Conservation (phyloP, 2,113 vertebrate genomes). For the Tragulus kanchil region DNA sequence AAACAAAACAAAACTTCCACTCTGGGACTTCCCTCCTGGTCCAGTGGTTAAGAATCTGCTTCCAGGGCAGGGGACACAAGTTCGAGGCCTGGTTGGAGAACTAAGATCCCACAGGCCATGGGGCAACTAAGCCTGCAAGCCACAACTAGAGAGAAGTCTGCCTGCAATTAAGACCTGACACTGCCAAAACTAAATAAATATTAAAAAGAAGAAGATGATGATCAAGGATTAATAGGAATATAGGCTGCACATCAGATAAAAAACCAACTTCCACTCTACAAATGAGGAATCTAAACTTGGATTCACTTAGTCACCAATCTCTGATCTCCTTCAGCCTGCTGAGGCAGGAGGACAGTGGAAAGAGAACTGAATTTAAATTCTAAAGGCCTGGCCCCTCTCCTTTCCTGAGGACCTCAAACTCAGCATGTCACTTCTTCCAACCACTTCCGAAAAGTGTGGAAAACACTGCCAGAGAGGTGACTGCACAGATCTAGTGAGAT, state of each 20-base stretch:
- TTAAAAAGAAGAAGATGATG: background rate
- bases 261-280: background rate
- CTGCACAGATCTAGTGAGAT: background rate
- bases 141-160: background rate
- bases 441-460: background rate
- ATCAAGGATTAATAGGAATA: background rate
- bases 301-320: background rate
- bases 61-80: no score
- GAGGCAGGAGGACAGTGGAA: background rate
- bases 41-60: no score
- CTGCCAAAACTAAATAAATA: background rate
- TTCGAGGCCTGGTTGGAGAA: no score
- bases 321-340: background rate
- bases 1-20: no score
- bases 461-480: rapidly evolving
- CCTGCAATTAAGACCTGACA: no score
- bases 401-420: background rate
- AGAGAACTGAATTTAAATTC: background rate
- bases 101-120: no score
- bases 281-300: background rate
- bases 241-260: background rate
- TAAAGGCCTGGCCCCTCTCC: background rate
- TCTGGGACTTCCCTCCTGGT: no score
- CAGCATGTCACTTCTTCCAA: no score
- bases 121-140: no score